These are phyloP conservation scores for Ameiurus melas DNA, from an alignment of 2,113 vertebrate genomes.

Conservation along the genomic window DNA sequence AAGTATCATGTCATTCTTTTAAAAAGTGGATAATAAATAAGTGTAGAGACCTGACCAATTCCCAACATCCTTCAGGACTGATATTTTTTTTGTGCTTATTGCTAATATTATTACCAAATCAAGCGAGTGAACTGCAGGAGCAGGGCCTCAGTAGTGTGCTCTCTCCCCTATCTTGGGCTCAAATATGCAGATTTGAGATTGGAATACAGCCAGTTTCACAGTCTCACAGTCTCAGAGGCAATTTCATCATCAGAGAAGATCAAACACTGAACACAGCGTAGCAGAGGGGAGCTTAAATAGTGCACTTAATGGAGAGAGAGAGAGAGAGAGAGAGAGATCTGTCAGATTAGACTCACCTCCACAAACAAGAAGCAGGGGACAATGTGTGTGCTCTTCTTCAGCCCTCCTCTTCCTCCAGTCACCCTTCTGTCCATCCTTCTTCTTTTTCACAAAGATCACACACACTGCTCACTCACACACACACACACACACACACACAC, in stretches of 20 bases:
- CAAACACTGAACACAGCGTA: not conserved
- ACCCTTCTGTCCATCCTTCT: constrained; percentile 38
- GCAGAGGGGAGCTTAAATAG: not conserved
- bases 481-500: constrained; percentile 26
- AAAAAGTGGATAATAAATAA: not conserved
- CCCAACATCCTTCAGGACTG: not conserved
- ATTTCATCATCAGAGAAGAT: not conserved
- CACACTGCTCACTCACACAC: not conserved
- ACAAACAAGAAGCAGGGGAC: constrained; percentile 77
- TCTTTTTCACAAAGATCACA: not conserved
- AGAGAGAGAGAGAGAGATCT: constrained; percentile 41
- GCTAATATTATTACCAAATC: not conserved
- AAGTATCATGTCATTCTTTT: not conserved
- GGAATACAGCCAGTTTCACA: not conserved
- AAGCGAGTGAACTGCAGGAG: not conserved
- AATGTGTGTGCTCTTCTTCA: constrained; percentile 75
- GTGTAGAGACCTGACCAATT: not conserved
- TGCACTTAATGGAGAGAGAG: not conserved
- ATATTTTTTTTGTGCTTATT: not conserved
- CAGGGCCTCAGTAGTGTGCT: not conserved
- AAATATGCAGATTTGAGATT: not conserved
- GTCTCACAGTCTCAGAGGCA: not conserved
- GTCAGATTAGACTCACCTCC: constrained; percentile 67
- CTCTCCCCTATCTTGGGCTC: not conserved
- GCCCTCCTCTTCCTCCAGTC: constrained; percentile 35